A percentile compares a stretch with the other conserved stretches of the same genome.
Evolutionary conservation across 2,797 vertebrate genomes (phyloP).

Genomic region (Rhynchonycteris naso): DNA sequence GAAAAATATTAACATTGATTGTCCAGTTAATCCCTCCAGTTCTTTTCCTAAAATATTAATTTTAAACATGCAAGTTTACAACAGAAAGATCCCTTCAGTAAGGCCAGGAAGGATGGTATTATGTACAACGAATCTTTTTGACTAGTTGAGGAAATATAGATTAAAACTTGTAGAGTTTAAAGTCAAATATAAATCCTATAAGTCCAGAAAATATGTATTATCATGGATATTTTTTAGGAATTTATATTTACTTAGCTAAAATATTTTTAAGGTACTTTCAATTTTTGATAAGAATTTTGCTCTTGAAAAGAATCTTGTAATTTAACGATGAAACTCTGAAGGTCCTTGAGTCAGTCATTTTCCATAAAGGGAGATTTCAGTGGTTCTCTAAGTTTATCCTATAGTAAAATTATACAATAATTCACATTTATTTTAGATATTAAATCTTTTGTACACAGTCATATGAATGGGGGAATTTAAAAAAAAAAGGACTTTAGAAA

Average conservation of each 20-base stretch:
- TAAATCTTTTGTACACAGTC: not conserved
- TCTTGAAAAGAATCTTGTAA: not conserved
- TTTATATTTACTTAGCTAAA: not conserved
- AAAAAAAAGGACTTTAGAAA: not conserved
- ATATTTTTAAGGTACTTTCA: not conserved
- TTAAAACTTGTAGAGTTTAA: constrained; percentile 3
- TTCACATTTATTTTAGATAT: not conserved
- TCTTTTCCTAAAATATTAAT: constrained; percentile 12
- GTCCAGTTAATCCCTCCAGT: not conserved
- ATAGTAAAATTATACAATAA: not conserved
- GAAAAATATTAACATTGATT: not conserved
- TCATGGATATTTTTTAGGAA: not conserved
- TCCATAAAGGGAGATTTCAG: not conserved
- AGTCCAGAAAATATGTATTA: not conserved
- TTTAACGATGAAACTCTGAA: not conserved
- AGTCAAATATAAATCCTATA: not conserved
- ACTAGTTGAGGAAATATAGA: not conserved
- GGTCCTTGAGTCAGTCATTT: not conserved
- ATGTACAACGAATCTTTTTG: not conserved
- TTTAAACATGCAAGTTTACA: not conserved
- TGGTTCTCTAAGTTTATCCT: not conserved
- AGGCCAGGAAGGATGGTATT: not conserved
- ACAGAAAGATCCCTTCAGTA: not conserved
- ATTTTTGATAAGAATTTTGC: constrained; percentile 26
- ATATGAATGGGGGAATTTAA: not conserved